phyloP scores from a whole-genome alignment of 2,113 vertebrate genomes.

The Orthochromis malagaraziensis region DNA sequence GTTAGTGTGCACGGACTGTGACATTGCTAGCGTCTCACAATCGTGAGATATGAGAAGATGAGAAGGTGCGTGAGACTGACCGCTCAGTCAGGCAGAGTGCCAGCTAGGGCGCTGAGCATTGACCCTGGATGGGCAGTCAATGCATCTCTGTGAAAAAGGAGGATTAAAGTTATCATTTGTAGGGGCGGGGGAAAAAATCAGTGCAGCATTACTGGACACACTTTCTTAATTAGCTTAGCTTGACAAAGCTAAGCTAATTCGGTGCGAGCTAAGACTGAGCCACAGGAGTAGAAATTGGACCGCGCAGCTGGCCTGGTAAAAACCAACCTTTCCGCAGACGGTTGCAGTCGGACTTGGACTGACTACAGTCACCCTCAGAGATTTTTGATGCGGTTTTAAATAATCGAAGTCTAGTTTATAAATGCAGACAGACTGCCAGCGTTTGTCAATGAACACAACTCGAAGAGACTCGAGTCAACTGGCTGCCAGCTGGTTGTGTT shows the following conservation, averaged over 20 bases:
- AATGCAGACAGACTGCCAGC: neutral
- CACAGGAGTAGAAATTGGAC: neutral
- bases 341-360: neutral
- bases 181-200: accelerated
- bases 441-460: neutral
- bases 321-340: neutral
- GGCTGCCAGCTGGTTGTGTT: neutral
- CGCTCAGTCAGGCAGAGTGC: neutral
- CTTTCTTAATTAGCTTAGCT: neutral
- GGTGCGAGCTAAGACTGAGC: neutral
- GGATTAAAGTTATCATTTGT: neutral
- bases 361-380: neutral
- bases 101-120: neutral
- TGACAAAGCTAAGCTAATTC: neutral
- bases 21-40: neutral
- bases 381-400: neutral
- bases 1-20: neutral
- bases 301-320: neutral
- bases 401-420: neutral
- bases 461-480: neutral
- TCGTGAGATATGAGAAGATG: neutral
- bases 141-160: neutral
- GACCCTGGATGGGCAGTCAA: neutral
- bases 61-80: neutral
- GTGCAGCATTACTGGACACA: neutral